phyloP scores from a whole-genome alignment of 2,888 invertebrate genomes.

The Nymphalis c-album region DNA sequence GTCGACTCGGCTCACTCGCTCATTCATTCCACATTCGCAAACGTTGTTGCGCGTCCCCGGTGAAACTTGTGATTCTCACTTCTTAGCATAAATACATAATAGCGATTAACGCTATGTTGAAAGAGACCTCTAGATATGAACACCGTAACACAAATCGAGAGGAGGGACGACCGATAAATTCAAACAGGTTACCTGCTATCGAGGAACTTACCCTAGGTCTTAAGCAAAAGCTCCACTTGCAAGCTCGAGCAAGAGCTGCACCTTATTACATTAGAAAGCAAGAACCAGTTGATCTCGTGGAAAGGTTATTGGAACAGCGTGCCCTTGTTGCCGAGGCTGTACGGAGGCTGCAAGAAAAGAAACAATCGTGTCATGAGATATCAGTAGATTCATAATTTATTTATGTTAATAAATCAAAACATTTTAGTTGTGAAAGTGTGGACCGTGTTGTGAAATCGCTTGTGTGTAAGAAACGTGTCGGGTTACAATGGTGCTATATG shows the following conservation, averaged over 20 bases:
- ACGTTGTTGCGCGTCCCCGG: constrained; percentile 65
- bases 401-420: constrained; percentile 69
- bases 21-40: constrained; percentile 80
- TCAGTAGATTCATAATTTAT: constrained; percentile 75
- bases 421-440: constrained; percentile 81
- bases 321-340: constrained; percentile 80
- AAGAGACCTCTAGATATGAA: constrained; percentile 72
- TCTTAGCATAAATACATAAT: constrained; percentile 55
- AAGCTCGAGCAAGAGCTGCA: constrained; percentile 76
- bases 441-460: constrained; percentile 81
- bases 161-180: constrained; percentile 61
- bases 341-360: constrained; percentile 76
- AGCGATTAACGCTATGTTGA: constrained; percentile 64
- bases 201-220: constrained; percentile 77
- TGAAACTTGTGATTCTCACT: constrained; percentile 50
- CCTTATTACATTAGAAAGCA: constrained; percentile 79
- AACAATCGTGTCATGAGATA: constrained; percentile 76
- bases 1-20: constrained; percentile 73
- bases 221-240: constrained; percentile 79
- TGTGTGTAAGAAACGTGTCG: constrained; percentile 80
- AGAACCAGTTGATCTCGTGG: constrained; percentile 79
- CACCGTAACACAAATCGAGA: constrained; percentile 54
- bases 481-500: constrained; percentile 82
- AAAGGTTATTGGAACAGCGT: constrained; percentile 73
- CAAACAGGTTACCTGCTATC: constrained; percentile 71